Base-by-base conservation (phyloP, 2,797 vertebrate species). In the Hydrocynus forskahlii region DNA sequence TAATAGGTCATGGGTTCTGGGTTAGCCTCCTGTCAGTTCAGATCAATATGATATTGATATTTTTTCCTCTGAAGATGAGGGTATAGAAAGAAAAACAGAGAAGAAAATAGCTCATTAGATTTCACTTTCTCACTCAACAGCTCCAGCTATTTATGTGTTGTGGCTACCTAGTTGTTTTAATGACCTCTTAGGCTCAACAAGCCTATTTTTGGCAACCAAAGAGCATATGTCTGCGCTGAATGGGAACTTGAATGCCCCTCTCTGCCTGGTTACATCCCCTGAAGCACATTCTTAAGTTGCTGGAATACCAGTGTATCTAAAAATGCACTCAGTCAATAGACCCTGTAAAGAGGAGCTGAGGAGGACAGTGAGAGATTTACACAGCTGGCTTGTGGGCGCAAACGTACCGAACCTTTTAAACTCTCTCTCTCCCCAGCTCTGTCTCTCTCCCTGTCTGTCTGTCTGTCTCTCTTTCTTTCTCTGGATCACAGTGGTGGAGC, bases 221-320 rank as follows among this genome's bases (percentile, higher is more conserved):
- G 57, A 66, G 68, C 71, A 83, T 59, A 23, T 55, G 69, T 77
- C 29, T 71, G 54, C 21, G 25, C 64, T 76, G 68, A 77, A 81
- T 8, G 13, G 71, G 80, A 81, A 84, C 60, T 73, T 35, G 2
- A 68, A 76, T 59, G 2, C 76, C 38, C 52, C 29, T 73, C 52
- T 76, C 68, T 75, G 73, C 75, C 40, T 50, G 55, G 50, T 52
- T 74, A 80, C 63, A 83, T 78, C 60, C 73, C 80, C 82, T 74
- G 29, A 75, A 86, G 82, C 83, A 78, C 84, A 81, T 81, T 81
- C 79, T 87, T 77, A 78, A 84, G 87, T 82, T 83, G 82, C 86
- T 80, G 63, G 82, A 89, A 89, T 86, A 85, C 82, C 79, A 80
- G 74, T 83, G 81, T 85, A 86, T 87, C 85, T 87, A 88, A 88